Conservation (phyloP, 2,113 vertebrate species). For the Rhabdomys dilectus region DNA sequence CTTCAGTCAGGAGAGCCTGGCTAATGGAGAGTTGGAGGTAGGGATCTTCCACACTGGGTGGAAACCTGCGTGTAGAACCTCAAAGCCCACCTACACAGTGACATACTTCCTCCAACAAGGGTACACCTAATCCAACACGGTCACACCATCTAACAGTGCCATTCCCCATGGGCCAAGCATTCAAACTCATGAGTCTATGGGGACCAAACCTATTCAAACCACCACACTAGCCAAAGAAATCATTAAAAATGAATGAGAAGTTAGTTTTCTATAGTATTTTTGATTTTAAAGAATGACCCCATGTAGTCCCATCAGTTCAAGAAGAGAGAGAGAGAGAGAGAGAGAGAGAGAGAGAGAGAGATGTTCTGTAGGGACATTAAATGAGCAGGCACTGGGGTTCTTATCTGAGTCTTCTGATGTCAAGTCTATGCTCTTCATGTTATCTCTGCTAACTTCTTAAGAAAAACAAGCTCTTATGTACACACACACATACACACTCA, state of each 20-base stretch:
- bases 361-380: neutral
- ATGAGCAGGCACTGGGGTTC: neutral
- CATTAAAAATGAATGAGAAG: neutral
- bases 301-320: neutral
- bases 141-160: neutral
- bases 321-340: neutral
- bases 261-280: neutral
- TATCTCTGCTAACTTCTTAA: neutral
- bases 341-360: neutral
- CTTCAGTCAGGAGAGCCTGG: neutral
- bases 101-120: neutral
- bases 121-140: neutral
- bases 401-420: neutral
- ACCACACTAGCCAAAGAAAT: neutral
- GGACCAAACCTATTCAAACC: neutral
- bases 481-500: too few relatives aligned
- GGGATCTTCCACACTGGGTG: too few relatives aligned
- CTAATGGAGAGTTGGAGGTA: too few relatives aligned
- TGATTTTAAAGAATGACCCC: neutral
- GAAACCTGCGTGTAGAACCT: neutral
- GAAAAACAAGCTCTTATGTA: neutral
- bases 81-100: neutral
- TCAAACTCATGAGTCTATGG: neutral
- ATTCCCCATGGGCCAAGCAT: neutral
- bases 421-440: neutral